Percentiles rank a stretch among this genome's conserved stretches.
These are phyloP conservation scores for Stegophylla sp. DNA, from an alignment of 2,888 invertebrate species.

Conservation along the genomic window DNA sequence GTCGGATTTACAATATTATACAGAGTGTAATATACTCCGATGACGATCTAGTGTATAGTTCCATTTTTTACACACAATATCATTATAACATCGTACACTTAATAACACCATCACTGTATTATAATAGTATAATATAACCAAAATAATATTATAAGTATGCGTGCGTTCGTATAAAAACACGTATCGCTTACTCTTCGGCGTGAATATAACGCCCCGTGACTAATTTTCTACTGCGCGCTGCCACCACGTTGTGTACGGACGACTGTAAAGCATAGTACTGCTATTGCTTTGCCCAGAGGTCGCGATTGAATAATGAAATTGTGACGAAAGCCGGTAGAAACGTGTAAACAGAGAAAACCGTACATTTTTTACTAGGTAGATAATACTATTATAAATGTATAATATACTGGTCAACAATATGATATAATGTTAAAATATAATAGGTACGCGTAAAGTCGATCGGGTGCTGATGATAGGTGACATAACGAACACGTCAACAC, in stretches of 20 bases:
- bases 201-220: slow-evolving; percentile 23
- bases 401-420: no score
- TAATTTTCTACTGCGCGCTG: background rate
- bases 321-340: background rate
- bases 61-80: background rate
- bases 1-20: no score
- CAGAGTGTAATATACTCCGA: no score
- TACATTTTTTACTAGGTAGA: no score
- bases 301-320: slow-evolving; percentile 5
- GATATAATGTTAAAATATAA: no score
- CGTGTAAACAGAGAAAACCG: background rate
- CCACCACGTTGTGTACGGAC: background rate
- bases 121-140: no score
- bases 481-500: no score
- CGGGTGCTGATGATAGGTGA: no score
- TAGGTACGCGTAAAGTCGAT: no score
- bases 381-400: no score
- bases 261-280: background rate
- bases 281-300: background rate
- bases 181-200: background rate
- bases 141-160: background rate
- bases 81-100: background rate
- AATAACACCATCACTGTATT: background rate
- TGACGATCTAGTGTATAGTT: no score
- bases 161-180: background rate